These are phyloP conservation scores for Trachelus stipa DNA, from an alignment of 2,888 invertebrate species.

Conservation along the genomic window DNA sequence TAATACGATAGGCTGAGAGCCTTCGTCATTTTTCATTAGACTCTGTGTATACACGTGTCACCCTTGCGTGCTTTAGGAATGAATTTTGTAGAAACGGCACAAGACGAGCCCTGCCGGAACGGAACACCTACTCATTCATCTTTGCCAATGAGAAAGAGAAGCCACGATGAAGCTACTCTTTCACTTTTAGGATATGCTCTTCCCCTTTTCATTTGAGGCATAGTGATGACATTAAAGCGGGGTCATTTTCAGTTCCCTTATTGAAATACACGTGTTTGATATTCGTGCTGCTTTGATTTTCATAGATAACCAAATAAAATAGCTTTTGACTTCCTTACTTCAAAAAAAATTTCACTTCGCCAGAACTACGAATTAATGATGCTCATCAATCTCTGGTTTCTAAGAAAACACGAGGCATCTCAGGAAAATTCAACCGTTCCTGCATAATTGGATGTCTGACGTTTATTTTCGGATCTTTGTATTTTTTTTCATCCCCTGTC, in stretches of 20 bases:
- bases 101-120: not conserved
- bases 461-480: not conserved
- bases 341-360: not conserved
- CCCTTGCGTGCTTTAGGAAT: not conserved
- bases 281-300: not conserved
- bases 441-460: not conserved
- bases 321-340: not conserved
- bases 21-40: constrained; percentile 8
- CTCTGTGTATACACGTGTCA: not conserved
- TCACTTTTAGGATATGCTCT: not conserved
- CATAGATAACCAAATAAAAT: not conserved
- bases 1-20: not conserved
- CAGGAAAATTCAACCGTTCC: not conserved
- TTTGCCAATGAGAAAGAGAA: not conserved
- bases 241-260: not conserved
- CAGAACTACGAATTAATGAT: not conserved
- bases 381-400: not conserved
- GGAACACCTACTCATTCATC: not conserved
- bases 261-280: not conserved
- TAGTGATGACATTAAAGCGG: constrained; percentile 3
- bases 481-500: not conserved
- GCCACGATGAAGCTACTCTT: not conserved
- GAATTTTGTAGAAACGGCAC: not conserved
- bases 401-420: not conserved
- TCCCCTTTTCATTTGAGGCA: not conserved